Base-by-base conservation (phyloP, 2,888 invertebrate species). In the Drosophila rellima region DNA sequence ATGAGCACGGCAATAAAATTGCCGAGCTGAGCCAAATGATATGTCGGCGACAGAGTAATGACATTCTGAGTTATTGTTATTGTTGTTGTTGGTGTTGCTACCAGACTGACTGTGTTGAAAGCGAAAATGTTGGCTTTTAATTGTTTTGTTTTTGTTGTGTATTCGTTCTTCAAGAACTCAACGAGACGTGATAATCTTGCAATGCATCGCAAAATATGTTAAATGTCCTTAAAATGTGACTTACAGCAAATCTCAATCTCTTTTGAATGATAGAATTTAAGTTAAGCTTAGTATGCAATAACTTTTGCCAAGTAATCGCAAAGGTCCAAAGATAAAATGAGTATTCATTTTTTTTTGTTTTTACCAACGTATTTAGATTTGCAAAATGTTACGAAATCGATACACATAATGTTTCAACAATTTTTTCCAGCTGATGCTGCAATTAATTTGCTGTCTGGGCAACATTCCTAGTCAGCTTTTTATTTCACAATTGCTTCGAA, bases 1-100 rank as follows among this genome's bases (percentile, higher is more conserved):
- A 31, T 20, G 51, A 55, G 13, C 48, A 40, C 44, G 55, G 20
- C 56, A 35, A 48, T 48, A 18, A 48, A 33, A 18, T 31, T 31
- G 31, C 7, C 18, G 48, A 18, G 48, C 37, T 20, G 42, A 29
- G 57, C 40, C 48, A 45, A 47, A 74, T 65, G 70, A 56, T 57
- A 52, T 70, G 81, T 66, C 61, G 81, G 39, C 80, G 68, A 80
- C 69, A 51, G 71, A 70, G 66, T 87, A 81, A 87, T 87, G 88
- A 81, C 78, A 81, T 78, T 81, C 50, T 48, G n/a, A 68, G 62
- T 18, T 69, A 56, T 57, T 52, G 50, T 26, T 54, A 31, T 55
- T 59, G 59, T 44, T 65, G 10, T 20, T 39, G 31, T 20, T 42
- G 13, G 13, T 60, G 57, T 29, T 33, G 20, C 17, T 40, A 45